Conservation (phyloP, 2,888 invertebrate species). For the Agrilus biguttatus region DNA sequence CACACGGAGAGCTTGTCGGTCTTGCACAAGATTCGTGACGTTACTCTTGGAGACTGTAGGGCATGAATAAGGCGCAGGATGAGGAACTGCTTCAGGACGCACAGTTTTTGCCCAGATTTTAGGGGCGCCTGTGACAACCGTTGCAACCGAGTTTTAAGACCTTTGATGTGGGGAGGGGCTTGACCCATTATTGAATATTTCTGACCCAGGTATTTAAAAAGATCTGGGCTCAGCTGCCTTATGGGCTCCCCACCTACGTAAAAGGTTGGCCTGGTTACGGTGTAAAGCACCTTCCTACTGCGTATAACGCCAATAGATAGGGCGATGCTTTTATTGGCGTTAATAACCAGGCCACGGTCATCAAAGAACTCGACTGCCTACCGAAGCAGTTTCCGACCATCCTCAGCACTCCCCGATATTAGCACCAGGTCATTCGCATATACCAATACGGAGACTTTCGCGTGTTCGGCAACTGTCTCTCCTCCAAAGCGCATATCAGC, state of each 20-base stretch:
- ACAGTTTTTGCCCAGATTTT: constrained; percentile 26
- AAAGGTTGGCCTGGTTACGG: neutral
- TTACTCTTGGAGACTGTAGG: constrained; percentile 18
- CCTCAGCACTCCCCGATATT: neutral
- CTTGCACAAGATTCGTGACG: constrained; percentile 12
- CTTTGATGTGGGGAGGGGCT: too few relatives aligned
- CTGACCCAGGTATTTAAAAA: constrained; percentile 16
- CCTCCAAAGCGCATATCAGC: too few relatives aligned
- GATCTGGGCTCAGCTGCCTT: too few relatives aligned
- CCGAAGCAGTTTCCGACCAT: neutral
- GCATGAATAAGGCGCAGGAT: constrained; percentile 22
- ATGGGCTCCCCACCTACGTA: too few relatives aligned
- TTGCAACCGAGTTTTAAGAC: constrained; percentile 6
- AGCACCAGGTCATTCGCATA: constrained; percentile 14
- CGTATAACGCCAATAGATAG: neutral
- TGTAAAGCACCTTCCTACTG: neutral
- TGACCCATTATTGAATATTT: constrained; percentile 15
- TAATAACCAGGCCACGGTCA: neutral
- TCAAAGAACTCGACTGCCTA: neutral
- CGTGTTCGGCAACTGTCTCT: constrained; percentile 3
- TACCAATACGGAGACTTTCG: constrained; percentile 16
- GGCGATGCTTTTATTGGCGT: neutral
- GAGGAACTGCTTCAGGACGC: constrained; percentile 18
- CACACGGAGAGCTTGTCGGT: constrained; percentile 21
- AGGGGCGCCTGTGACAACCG: constrained; percentile 19